Percentiles rank a stretch among this genome's conserved stretches.
phyloP scores from a whole-genome alignment of 2,888 invertebrate species.

The Trachelus iudaicus region DNA sequence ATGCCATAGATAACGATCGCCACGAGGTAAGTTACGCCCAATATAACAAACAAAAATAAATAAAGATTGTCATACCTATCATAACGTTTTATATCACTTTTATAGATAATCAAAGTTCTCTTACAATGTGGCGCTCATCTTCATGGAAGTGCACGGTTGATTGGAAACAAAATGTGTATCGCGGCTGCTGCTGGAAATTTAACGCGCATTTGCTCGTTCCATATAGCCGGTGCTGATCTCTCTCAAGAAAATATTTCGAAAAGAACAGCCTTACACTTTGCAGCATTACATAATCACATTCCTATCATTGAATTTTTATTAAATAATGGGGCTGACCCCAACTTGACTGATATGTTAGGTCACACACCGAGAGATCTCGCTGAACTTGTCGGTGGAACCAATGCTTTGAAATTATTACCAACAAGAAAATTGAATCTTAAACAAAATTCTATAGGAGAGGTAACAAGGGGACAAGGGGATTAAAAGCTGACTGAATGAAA shows the following conservation, averaged over 20 bases:
- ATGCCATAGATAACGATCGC: conserved; percentile 76
- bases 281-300: conserved; percentile 71
- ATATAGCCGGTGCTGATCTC: conserved; percentile 77
- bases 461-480: neutral
- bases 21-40: conserved; percentile 60
- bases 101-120: conserved; percentile 72
- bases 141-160: conserved; percentile 68
- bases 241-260: conserved; percentile 72
- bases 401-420: neutral
- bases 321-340: conserved; percentile 63
- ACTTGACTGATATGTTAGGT: conserved; percentile 68
- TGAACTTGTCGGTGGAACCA: conserved; percentile 13
- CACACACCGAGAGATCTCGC: conserved; percentile 72
- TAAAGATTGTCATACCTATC: neutral
- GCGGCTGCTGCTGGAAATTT: conserved; percentile 74
- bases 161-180: conserved; percentile 76
- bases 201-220: conserved; percentile 71
- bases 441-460: neutral
- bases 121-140: conserved; percentile 82
- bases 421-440: neutral
- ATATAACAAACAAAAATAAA: neutral
- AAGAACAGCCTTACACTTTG: conserved; percentile 78
- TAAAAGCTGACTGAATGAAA: neutral
- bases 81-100: neutral
- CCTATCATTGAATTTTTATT: conserved; percentile 69